phyloP scores from a whole-genome alignment of 2,797 vertebrate genomes.

The Rhyacichthys aspro region DNA sequence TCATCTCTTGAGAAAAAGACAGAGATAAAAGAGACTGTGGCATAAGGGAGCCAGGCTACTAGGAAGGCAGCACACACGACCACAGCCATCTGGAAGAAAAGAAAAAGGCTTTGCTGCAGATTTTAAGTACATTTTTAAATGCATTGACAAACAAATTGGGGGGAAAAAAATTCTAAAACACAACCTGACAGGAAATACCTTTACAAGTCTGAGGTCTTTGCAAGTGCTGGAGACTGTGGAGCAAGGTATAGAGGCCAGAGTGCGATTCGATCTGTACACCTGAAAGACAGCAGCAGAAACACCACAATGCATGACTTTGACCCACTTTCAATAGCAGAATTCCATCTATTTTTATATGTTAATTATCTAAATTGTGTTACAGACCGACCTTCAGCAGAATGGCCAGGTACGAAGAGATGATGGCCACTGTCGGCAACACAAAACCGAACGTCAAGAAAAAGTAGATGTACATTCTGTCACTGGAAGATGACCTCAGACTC shows the following conservation, averaged over 20 bases:
- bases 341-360: too few species aligned
- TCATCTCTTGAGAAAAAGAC: slow-evolving; percentile 51
- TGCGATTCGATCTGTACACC: slow-evolving; percentile 58
- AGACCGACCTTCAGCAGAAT: slow-evolving; percentile 50
- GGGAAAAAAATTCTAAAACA: too few species aligned
- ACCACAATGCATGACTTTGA: too few species aligned
- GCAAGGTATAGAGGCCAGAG: slow-evolving; percentile 60
- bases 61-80: slow-evolving; percentile 68
- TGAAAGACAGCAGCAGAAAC: slow-evolving; percentile 22
- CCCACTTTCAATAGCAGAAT: too few species aligned
- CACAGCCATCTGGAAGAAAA: slow-evolving; percentile 58
- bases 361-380: too few species aligned
- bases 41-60: slow-evolving; percentile 68
- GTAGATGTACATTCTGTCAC: slow-evolving; percentile 57
- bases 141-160: too few species aligned
- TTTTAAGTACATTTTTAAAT: too few species aligned
- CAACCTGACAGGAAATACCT: slow-evolving; percentile 37
- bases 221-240: slow-evolving; percentile 52
- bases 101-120: too few species aligned
- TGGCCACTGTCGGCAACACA: slow-evolving; percentile 31
- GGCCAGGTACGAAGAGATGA: slow-evolving; percentile 36
- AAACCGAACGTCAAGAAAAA: slow-evolving; percentile 62
- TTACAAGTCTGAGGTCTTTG: slow-evolving; percentile 64
- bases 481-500: slow-evolving; percentile 52
- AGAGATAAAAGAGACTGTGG: slow-evolving; percentile 63